phyloP scores from a whole-genome alignment of 2,797 vertebrate species.

The Calcarius lapponicus region DNA sequence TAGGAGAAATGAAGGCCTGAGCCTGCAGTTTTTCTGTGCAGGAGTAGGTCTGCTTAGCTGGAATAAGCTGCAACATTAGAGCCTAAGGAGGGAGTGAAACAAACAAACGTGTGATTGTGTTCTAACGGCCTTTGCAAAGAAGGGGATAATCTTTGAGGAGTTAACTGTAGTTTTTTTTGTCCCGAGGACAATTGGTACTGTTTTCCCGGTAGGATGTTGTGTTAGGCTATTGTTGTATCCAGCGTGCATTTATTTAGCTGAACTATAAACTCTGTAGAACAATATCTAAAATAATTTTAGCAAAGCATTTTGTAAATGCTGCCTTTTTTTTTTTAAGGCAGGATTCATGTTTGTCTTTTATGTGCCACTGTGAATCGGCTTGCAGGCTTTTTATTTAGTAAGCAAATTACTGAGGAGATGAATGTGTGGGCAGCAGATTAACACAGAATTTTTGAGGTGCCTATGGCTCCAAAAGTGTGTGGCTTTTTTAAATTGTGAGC shows the following conservation, averaged over 20 bases:
- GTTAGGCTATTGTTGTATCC: constrained; percentile 9
- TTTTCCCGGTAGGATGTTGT: background rate
- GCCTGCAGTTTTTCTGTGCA: constrained; percentile 2
- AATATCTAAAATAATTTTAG: background rate
- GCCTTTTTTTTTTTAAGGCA: background rate
- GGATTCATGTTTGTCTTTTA: background rate
- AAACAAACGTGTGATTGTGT: background rate
- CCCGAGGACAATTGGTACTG: background rate
- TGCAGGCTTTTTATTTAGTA: background rate
- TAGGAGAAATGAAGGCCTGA: background rate
- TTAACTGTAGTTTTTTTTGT: background rate
- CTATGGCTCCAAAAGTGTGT: background rate
- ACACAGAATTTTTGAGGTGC: background rate
- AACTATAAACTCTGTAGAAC: background rate
- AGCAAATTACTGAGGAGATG: background rate
- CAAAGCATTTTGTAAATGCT: background rate
- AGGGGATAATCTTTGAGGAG: background rate
- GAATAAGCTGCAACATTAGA: background rate
- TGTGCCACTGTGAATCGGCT: background rate
- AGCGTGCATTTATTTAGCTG: background rate
- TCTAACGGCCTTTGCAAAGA: background rate
- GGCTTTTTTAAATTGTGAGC: background rate
- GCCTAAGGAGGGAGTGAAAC: background rate
- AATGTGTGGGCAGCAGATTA: background rate
- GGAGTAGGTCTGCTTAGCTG: background rate